phyloP scores from a whole-genome alignment of 2,888 invertebrate genomes.

The Watsonalla cultraria region DNA sequence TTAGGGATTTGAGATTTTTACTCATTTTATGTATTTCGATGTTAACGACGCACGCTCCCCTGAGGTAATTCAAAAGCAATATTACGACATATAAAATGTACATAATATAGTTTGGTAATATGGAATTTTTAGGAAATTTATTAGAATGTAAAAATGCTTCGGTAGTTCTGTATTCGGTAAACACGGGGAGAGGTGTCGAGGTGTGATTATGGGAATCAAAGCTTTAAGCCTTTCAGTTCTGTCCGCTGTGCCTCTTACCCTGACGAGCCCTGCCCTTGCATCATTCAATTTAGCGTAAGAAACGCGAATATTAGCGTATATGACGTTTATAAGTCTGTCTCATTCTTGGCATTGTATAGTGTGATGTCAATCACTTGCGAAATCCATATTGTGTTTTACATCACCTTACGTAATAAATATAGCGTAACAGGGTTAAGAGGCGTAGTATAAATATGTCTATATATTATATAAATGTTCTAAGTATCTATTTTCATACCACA shows the following conservation, averaged over 20 bases:
- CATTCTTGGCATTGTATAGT: conserved; percentile 4
- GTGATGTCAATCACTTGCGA: background rate
- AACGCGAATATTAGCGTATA: too few species aligned
- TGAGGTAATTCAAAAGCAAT: conserved; percentile 76
- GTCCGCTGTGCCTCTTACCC: conserved; percentile 50
- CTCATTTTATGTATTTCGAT: conserved; percentile 65
- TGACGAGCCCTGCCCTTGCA: background rate
- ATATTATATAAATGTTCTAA: conserved; percentile 48
- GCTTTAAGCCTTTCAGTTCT: conserved; percentile 73
- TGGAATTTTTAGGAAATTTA: conserved; percentile 76
- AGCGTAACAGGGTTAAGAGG: conserved; percentile 32
- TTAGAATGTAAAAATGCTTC: conserved; percentile 70
- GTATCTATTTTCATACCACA: conserved; percentile 67
- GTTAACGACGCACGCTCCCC: conserved; percentile 72
- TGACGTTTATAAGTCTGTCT: background rate
- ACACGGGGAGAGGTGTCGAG: conserved; percentile 58
- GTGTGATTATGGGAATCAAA: conserved; percentile 76
- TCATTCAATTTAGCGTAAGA: too few species aligned
- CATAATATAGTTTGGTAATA: conserved; percentile 73
- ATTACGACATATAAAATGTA: conserved; percentile 77
- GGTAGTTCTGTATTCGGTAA: conserved; percentile 58
- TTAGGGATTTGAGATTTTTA: conserved; percentile 73
- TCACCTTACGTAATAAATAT: background rate
- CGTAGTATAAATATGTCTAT: conserved; percentile 47
- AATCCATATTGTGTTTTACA: background rate